Percentiles rank a stretch among this genome's conserved stretches.
Evolutionary conservation across 2,888 invertebrate genomes (phyloP).

Genomic region (Bellardia pandia): DNA sequence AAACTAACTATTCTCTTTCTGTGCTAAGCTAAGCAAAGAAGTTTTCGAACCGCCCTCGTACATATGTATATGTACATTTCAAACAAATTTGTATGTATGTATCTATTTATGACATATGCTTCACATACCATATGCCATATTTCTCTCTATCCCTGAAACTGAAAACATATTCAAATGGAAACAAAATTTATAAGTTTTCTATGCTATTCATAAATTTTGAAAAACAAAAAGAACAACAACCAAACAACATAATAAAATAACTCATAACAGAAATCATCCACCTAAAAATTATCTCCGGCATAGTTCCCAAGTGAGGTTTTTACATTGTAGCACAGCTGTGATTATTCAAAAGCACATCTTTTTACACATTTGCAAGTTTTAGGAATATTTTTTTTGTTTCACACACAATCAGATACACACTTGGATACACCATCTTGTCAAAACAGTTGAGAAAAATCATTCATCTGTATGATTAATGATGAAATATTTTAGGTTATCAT

Average conservation of each 20-base stretch:
- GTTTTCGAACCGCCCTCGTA: too few species aligned
- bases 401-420: neutral
- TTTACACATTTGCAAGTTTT: slow-evolving; percentile 2
- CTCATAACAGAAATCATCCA: neutral
- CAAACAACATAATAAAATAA: neutral
- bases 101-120: too few species aligned
- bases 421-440: slow-evolving; percentile 39
- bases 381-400: neutral
- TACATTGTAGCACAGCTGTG: slow-evolving; percentile 40
- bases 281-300: neutral
- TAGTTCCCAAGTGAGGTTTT: neutral
- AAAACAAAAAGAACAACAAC: neutral
- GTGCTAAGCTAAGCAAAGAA: too few species aligned
- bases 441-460: slow-evolving; percentile 57
- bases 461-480: slow-evolving; percentile 69
- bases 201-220: neutral
- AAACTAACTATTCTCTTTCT: too few species aligned
- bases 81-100: too few species aligned
- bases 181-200: too few species aligned
- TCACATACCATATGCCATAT: too few species aligned
- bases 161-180: too few species aligned
- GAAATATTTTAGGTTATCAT: slow-evolving; percentile 50
- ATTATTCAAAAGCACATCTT: slow-evolving; percentile 26
- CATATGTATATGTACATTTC: too few species aligned
- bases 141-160: too few species aligned